Conservation (phyloP, 1,140 invertebrate genomes). For the Drosophila arizonae region DNA sequence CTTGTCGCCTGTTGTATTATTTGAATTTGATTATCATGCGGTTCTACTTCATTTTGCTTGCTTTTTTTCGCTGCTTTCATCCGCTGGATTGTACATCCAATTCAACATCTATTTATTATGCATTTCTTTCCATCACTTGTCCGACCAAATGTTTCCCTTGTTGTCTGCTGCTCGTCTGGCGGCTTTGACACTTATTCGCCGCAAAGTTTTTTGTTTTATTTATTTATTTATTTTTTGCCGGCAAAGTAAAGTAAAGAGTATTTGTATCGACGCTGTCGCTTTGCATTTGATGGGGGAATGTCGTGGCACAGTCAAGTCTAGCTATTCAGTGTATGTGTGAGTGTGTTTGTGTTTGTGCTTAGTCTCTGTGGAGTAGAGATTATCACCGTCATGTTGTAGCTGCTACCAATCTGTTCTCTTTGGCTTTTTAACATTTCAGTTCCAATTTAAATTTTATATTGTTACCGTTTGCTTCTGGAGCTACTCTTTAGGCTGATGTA, state of each 20-base stretch:
- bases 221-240: slow-evolving; percentile 10
- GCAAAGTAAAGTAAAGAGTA: neutral
- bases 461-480: slow-evolving; percentile 3
- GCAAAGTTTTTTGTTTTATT: neutral
- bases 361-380: slow-evolving; percentile 57
- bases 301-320: slow-evolving; percentile 11
- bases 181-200: slow-evolving; percentile 54
- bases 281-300: slow-evolving; percentile 25
- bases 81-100: slow-evolving; percentile 10
- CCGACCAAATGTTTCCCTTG: slow-evolving; percentile 52
- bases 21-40: slow-evolving; percentile 63
- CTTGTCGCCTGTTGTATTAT: slow-evolving; percentile 32
- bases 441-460: slow-evolving; percentile 77
- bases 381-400: slow-evolving; percentile 50
- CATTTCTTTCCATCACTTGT: slow-evolving; percentile 50
- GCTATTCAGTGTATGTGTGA: neutral
- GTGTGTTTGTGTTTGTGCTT: slow-evolving; percentile 29
- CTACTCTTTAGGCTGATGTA: neutral
- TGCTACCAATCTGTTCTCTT: neutral
- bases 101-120: slow-evolving; percentile 58
- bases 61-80: neutral
- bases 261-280: slow-evolving; percentile 43
- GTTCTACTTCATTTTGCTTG: slow-evolving; percentile 28
- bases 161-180: slow-evolving; percentile 50
- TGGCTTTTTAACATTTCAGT: slow-evolving; percentile 65